Evolutionary conservation across 2,113 vertebrate species (phyloP).

Genomic region (Pelmatolapia mariae): DNA sequence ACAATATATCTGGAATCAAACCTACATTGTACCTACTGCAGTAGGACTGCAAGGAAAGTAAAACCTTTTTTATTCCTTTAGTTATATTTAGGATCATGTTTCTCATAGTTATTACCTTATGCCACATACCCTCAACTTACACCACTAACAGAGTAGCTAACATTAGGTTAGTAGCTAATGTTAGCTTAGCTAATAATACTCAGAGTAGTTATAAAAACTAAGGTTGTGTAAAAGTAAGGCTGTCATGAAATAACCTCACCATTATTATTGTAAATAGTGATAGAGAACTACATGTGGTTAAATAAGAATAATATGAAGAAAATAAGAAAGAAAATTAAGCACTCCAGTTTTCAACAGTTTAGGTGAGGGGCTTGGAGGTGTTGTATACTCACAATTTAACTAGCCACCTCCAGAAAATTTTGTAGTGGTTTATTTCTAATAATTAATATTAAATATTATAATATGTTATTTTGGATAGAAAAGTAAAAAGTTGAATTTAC

Average conservation of each 20-base stretch:
- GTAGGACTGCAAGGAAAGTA: neutral
- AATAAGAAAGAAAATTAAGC: neutral
- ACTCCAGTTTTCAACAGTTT: neutral
- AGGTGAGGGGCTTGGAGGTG: neutral
- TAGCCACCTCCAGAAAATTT: neutral
- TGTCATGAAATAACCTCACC: neutral
- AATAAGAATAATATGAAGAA: neutral
- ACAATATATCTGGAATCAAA: neutral
- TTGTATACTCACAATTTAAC: neutral
- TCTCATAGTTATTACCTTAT: neutral
- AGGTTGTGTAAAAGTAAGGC: neutral
- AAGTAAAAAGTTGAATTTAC: neutral
- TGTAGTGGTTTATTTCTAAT: neutral
- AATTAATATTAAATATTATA: neutral
- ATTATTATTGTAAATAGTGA: neutral
- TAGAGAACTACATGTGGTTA: neutral
- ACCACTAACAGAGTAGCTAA: neutral
- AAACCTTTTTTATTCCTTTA: neutral
- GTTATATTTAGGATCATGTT: neutral
- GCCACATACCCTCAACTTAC: neutral
- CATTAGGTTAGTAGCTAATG: neutral
- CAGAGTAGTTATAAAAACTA: neutral
- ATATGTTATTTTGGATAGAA: neutral
- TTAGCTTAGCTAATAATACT: neutral
- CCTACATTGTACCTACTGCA: neutral